Conservation (phyloP, 2,888 invertebrate genomes). For the Lottia gigantea region DNA sequence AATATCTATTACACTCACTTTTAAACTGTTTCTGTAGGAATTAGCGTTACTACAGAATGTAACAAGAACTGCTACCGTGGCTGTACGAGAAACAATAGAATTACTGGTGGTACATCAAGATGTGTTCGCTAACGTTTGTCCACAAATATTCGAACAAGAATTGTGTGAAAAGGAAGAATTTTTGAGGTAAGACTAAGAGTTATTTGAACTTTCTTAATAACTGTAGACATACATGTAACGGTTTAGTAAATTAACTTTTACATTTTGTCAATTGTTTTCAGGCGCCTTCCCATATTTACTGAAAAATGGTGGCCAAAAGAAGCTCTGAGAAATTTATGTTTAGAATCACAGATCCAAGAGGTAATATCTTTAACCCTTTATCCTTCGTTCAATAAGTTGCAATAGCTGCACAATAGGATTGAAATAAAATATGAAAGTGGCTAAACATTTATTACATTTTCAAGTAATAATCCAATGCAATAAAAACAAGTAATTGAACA, state of each 20-base stretch:
- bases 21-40: constrained; percentile 36
- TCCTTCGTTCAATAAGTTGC: no score
- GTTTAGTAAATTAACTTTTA: neutral
- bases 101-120: constrained; percentile 53
- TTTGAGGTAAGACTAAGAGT: constrained; percentile 30
- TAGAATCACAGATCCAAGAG: constrained; percentile 60
- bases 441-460: no score
- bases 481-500: no score
- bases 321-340: constrained; percentile 42
- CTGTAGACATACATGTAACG: neutral
- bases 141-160: constrained; percentile 51
- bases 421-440: no score
- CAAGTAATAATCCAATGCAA: no score
- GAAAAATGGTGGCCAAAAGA: constrained; percentile 47
- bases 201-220: neutral
- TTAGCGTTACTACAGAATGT: constrained; percentile 54
- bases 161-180: constrained; percentile 48
- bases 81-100: constrained; percentile 50
- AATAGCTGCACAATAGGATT: no score
- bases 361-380: no score
- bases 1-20: no score
- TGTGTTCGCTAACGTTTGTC: constrained; percentile 52
- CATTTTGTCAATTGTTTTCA: constrained; percentile 21
- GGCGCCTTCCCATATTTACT: constrained; percentile 44
- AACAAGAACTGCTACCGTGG: constrained; percentile 48